Percentiles rank a stretch among this genome's conserved stretches.
Conservation (phyloP, 2,888 invertebrate genomes). For the Eurois occulta region DNA sequence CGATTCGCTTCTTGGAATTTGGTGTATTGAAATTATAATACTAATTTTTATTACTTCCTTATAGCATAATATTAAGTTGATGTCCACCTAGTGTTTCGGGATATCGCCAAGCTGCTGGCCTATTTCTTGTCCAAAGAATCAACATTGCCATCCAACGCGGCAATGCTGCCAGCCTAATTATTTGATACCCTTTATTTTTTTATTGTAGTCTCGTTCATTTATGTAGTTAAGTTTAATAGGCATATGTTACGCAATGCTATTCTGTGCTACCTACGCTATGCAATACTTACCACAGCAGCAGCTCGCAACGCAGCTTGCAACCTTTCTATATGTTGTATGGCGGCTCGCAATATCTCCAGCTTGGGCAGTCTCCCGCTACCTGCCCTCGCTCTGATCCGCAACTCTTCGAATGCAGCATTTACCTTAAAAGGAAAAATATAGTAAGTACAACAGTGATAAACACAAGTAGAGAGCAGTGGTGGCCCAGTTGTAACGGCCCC, state of each 20-base stretch:
- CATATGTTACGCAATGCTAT: too few species aligned
- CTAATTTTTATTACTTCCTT: background rate
- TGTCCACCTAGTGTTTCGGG: too few species aligned
- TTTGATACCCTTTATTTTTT: too few species aligned
- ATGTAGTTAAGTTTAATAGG: too few species aligned
- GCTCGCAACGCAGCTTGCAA: constrained; percentile 95
- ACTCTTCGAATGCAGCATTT: constrained; percentile 99
- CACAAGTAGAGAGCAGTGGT: too few species aligned
- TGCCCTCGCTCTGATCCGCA: constrained; percentile 97
- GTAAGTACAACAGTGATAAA: too few species aligned
- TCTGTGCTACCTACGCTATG: background rate
- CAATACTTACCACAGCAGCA: constrained; percentile 80
- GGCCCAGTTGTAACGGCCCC: too few species aligned
- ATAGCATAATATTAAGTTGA: background rate
- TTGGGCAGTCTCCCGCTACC: constrained; percentile 99
- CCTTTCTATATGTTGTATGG: constrained; percentile 99
- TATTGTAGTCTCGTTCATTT: too few species aligned
- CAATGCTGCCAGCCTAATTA: too few species aligned
- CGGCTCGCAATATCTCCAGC: constrained; percentile 98
- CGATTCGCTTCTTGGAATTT: constrained; percentile 10
- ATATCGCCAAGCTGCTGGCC: too few species aligned
- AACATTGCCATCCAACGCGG: too few species aligned
- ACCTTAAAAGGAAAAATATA: constrained; percentile 90
- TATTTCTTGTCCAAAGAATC: too few species aligned
- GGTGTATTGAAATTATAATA: background rate